phyloP scores from a whole-genome alignment of 2,888 invertebrate genomes.

The Folsomia manolachei region DNA sequence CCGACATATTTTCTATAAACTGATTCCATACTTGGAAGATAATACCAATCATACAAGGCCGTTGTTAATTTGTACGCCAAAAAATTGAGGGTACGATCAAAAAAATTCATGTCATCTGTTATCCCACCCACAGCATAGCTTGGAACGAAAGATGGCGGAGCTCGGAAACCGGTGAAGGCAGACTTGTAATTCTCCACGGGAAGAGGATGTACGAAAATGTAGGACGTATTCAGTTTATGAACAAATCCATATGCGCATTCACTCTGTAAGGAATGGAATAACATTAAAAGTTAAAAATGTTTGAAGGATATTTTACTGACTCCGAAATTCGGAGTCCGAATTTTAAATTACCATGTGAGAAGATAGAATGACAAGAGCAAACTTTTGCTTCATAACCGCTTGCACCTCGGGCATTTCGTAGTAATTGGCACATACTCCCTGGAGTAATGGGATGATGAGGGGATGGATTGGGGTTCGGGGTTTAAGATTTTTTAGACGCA shows the following conservation, averaged over 20 bases:
- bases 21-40: slow-evolving; percentile 48
- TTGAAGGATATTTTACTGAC: too few species aligned
- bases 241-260: slow-evolving; percentile 51
- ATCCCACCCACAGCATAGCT: slow-evolving; percentile 47
- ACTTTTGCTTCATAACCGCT: slow-evolving; percentile 25
- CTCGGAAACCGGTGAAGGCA: slow-evolving; percentile 36
- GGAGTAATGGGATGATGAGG: slow-evolving; percentile 15
- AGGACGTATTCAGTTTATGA: slow-evolving; percentile 51
- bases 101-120: slow-evolving; percentile 49
- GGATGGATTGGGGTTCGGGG: slow-evolving; percentile 11
- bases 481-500: neutral
- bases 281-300: too few species aligned
- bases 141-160: slow-evolving; percentile 52
- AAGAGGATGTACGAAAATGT: slow-evolving; percentile 52
- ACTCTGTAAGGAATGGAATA: slow-evolving; percentile 35
- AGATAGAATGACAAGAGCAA: slow-evolving; percentile 51
- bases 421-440: slow-evolving; percentile 6
- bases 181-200: slow-evolving; percentile 20
- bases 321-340: too few species aligned
- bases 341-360: slow-evolving; percentile 32
- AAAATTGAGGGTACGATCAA: slow-evolving; percentile 49
- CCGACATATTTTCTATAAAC: slow-evolving; percentile 26
- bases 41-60: slow-evolving; percentile 52
- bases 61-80: slow-evolving; percentile 53
- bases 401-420: slow-evolving; percentile 26